These are phyloP conservation scores for Istiophorus platypterus DNA, from an alignment of 2,113 vertebrate genomes.

Conservation along the genomic window DNA sequence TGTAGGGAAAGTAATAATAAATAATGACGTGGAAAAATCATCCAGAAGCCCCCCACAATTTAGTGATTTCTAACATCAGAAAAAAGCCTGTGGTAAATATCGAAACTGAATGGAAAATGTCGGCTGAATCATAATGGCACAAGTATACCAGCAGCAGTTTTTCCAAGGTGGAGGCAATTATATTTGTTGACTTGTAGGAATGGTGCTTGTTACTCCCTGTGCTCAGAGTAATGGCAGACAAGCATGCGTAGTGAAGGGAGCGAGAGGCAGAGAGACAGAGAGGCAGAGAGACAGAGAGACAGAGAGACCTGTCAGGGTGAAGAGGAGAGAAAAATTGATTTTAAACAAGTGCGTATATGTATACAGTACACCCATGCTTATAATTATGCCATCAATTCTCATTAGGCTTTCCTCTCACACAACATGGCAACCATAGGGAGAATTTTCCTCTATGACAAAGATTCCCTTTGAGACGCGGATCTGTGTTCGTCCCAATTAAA, in stretches of 20 bases:
- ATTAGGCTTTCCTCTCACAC: neutral
- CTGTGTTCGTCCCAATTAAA: neutral
- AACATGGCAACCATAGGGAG: neutral
- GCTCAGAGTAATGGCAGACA: slow-evolving; percentile 71
- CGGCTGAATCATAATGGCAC: slow-evolving; percentile 42
- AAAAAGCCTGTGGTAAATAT: slow-evolving; percentile 24
- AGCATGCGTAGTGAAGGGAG: slow-evolving; percentile 36
- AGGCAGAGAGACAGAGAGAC: neutral
- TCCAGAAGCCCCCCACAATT: slow-evolving; percentile 7
- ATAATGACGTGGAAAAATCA: slow-evolving; percentile 57
- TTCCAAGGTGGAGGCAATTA: slow-evolving; percentile 73
- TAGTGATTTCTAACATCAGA: slow-evolving; percentile 45
- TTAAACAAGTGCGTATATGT: slow-evolving; percentile 6
- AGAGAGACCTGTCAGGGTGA: neutral
- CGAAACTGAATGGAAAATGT: slow-evolving; percentile 53
- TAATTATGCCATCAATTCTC: slow-evolving; percentile 36
- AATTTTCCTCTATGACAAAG: neutral
- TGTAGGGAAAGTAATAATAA: slow-evolving; percentile 45
- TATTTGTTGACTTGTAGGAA: slow-evolving; percentile 72
- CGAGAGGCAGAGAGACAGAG: neutral
- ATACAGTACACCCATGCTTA: neutral
- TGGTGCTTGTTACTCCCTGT: slow-evolving; percentile 56
- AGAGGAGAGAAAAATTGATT: slow-evolving; percentile 10
- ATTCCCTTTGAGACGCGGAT: neutral
- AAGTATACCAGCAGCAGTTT: slow-evolving; percentile 60